phyloP scores from a whole-genome alignment of 2,797 vertebrate species.

The Manis pentadactyla region DNA sequence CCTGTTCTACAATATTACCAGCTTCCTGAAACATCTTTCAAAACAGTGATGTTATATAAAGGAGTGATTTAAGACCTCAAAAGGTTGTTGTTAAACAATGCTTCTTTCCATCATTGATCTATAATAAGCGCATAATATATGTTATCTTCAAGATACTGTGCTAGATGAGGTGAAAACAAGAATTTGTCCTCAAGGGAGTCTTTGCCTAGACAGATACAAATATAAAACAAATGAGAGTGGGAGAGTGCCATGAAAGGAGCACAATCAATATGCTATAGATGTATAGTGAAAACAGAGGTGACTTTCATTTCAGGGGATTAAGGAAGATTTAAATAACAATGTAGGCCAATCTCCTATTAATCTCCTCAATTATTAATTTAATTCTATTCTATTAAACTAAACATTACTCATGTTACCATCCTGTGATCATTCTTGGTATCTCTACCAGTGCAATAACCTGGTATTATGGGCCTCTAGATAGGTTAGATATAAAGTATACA shows the following conservation, averaged over 20 bases:
- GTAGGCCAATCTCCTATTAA: not conserved
- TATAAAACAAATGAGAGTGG: slow-evolving; percentile 11
- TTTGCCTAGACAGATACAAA: slow-evolving; percentile 32
- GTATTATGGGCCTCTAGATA: not conserved
- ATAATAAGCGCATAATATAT: not conserved
- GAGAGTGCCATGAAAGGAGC: not conserved
- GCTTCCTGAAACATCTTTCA: slow-evolving; percentile 45
- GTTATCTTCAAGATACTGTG: not conserved
- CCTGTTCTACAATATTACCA: not conserved
- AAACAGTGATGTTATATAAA: not conserved
- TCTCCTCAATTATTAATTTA: not conserved
- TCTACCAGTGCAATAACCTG: not conserved
- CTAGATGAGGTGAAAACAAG: not conserved
- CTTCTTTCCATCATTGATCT: not conserved
- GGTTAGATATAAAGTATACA: not conserved
- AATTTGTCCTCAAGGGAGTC: not conserved
- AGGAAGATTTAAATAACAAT: slow-evolving; percentile 8
- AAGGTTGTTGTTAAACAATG: not conserved
- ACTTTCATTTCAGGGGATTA: slow-evolving; percentile 27
- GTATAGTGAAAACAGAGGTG: slow-evolving; percentile 1
- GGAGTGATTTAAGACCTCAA: not conserved
- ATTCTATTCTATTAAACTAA: not conserved
- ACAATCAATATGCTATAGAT: not conserved
- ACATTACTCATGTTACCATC: not conserved
- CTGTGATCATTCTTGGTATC: not conserved